These are phyloP conservation scores for Bradysia coprophila DNA, from an alignment of 1,140 invertebrate genomes.

Conservation along the genomic window DNA sequence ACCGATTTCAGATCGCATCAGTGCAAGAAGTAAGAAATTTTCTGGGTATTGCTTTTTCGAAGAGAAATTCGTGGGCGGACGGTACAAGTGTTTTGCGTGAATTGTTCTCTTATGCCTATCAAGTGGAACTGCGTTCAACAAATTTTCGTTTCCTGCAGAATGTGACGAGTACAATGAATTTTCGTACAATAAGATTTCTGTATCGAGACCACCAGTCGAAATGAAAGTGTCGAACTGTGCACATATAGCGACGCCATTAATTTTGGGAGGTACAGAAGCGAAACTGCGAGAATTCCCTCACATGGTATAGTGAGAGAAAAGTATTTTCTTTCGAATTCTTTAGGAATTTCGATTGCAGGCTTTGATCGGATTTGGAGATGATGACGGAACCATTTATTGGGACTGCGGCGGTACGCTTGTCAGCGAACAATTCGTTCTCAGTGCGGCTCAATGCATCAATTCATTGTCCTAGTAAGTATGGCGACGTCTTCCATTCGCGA, in stretches of 20 bases:
- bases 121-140: no score
- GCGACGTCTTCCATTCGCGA: background rate
- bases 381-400: conserved; percentile 9
- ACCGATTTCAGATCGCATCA: background rate
- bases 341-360: no score
- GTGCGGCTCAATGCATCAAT: conserved; percentile 22
- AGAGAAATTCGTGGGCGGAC: no score
- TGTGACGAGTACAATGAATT: conserved; percentile 6
- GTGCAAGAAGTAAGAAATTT: background rate
- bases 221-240: conserved; percentile 4
- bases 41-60: no score
- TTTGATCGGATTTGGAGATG: conserved; percentile 12
- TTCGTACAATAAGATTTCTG: conserved; percentile 2
- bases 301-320: no score
- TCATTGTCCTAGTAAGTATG: background rate
- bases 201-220: background rate
- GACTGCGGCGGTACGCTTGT: conserved; percentile 23
- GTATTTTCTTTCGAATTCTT: no score
- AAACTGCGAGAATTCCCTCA: conserved; percentile 20
- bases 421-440: conserved; percentile 20
- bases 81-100: background rate
- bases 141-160: background rate
- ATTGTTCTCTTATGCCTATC: conserved; percentile 3
- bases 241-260: conserved; percentile 11
- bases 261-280: conserved; percentile 16